phyloP scores from a whole-genome alignment of 1,140 invertebrate genomes.

The Tetramorium parvispinum region DNA sequence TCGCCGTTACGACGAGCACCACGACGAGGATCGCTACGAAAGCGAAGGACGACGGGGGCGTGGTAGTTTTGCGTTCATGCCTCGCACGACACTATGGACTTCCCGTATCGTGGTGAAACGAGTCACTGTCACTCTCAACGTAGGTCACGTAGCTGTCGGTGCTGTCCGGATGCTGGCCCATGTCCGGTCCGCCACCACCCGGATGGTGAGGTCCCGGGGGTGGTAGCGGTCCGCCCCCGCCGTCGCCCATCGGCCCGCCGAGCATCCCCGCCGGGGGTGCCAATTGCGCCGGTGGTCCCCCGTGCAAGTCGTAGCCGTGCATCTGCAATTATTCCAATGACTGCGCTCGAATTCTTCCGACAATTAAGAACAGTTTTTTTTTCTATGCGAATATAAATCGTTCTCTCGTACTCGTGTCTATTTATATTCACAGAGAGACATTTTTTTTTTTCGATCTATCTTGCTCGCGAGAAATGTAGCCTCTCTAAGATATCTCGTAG shows the following conservation, averaged over 20 bases:
- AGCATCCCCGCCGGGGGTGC: slow-evolving; percentile 84
- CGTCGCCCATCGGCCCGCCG: slow-evolving; percentile 81
- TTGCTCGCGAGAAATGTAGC: neutral
- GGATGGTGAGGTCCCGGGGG: slow-evolving; percentile 88
- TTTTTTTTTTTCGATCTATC: neutral
- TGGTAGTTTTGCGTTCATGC: slow-evolving; percentile 58
- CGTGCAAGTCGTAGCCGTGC: slow-evolving; percentile 93
- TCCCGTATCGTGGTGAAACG: slow-evolving; percentile 87
- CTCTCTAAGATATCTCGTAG: neutral
- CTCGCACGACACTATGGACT: slow-evolving; percentile 87
- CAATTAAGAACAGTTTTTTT: neutral
- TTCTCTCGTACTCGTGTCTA: neutral
- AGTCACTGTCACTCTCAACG: slow-evolving; percentile 92
- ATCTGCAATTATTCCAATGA: slow-evolving; percentile 87
- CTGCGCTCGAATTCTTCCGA: neutral
- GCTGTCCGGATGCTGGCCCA: slow-evolving; percentile 91
- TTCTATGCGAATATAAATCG: too few relatives aligned
- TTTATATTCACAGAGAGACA: neutral
- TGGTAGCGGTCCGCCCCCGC: slow-evolving; percentile 76
- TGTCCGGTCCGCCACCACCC: slow-evolving; percentile 79
- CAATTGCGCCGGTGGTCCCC: slow-evolving; percentile 85
- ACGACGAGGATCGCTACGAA: slow-evolving; percentile 67
- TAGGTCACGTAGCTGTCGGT: slow-evolving; percentile 96
- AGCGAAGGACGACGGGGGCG: slow-evolving; percentile 48
- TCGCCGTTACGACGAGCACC: slow-evolving; percentile 17